Evolutionary conservation across 2,113 vertebrate species (phyloP), one percentile per base, ranked within the genome.

Genomic region (Oreotrochilus melanogaster): DNA sequence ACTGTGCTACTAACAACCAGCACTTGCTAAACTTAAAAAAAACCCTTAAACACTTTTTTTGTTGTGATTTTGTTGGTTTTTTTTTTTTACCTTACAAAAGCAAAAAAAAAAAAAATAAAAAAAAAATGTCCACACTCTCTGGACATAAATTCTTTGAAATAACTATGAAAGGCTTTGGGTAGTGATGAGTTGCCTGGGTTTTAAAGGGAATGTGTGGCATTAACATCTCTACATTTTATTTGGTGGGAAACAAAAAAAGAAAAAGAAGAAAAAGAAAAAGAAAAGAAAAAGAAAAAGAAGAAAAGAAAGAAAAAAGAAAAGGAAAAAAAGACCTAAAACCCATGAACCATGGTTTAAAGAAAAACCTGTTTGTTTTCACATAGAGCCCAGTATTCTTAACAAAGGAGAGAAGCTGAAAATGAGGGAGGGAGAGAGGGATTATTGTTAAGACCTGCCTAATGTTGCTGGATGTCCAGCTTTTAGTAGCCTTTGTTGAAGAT

Each of bases 1-100:
- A 60, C 51, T 53, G 45, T 95, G 56, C 95, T 47, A 80, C 57
- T 93, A 83, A 92, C 58, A 97, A 89, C 18, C 7, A 89, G 16
- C 11, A 85, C 35, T 95, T 78, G 69, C 16, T 76, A 72, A 93
- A 62, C 73, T 57, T 74, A 7, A 72, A 88, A 76, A 73, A 33
- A 31, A 37, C 10, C 15, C 10, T 4, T 9, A 47, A 23, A 6
- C 4, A 6, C 10, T 17, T 28, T 9, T 76, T 48, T 28, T 39
- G 39, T 39, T 5, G 10, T 39, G 39, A 11, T 35, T 10, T 76
- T 58, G 27, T 23, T 31, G 37, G 39, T 10, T 47, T 39, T 16
- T 53, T 47, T 78, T 60, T n/a, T 23, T 31, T 42, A 18, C 7
- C 17, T 15, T 14, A 57, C 35, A 37, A 37, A 37, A 37, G 35